Conservation (phyloP, 23 tunicate species). For the Diplosoma virens region DNA sequence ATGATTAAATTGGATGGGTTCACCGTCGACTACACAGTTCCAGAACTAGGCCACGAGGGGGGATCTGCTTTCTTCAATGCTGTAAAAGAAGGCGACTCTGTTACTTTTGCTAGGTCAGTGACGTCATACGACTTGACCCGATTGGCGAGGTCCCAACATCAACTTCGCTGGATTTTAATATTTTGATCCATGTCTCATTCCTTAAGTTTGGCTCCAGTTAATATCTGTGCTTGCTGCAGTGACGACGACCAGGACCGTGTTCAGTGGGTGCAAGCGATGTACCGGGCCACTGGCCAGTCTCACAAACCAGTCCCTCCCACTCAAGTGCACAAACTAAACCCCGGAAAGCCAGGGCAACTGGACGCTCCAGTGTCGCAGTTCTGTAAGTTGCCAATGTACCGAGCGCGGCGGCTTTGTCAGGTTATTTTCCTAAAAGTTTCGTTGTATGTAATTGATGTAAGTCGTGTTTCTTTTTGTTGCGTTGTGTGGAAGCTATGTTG, state of each 20-base stretch:
- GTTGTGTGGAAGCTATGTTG: too few relatives aligned
- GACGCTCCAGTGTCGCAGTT: conserved; percentile 93
- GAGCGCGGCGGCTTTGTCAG: too few relatives aligned
- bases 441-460: too few relatives aligned
- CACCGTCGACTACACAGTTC: conserved; percentile 92
- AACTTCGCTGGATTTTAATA: too few relatives aligned
- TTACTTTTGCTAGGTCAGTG: conserved; percentile 83
- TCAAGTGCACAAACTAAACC: conserved; percentile 73
- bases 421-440: too few relatives aligned
- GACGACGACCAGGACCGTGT: conserved; percentile 97
- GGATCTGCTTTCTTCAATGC: conserved; percentile 97
- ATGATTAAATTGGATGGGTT: conserved; percentile 99
- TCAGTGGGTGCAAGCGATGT: conserved; percentile 99
- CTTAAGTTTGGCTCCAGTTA: too few relatives aligned
- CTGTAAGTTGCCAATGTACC: conserved; percentile 46
- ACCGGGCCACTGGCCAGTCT: conserved; percentile 99
- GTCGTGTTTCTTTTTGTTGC: too few relatives aligned
- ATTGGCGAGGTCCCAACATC: too few relatives aligned
- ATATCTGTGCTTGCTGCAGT: conserved; percentile 53
- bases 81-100: conserved; percentile 91
- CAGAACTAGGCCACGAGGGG: conserved; percentile 91
- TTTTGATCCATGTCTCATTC: too few relatives aligned
- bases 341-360: conserved; percentile 66
- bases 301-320: conserved; percentile 99
- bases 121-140: too few relatives aligned